Evolutionary conservation across 1,140 invertebrate species (phyloP), one percentile per base, ranked within the genome.

Genomic region (Bombus cullumanus): DNA sequence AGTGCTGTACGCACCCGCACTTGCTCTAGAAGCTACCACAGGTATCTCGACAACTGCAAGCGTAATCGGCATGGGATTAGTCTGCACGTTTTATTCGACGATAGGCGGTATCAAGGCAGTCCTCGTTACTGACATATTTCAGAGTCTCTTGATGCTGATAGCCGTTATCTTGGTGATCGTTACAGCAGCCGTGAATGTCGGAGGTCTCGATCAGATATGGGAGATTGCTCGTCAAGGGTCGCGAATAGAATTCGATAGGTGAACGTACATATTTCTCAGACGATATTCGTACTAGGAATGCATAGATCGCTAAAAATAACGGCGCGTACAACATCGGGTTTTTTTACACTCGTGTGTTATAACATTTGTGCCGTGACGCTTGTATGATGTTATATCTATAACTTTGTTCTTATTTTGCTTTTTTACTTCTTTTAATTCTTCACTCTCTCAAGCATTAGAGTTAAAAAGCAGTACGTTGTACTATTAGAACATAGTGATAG

Each of bases 91-190:
- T 93, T 98, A 98, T 92, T 98, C 98, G 0, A 97, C 97, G 4
- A 95, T 98, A 91, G 98, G 98, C 64, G 98, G 98, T 34, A 98
- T 98, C 95, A 98, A 98, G 93, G 98, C 98, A 2, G 98, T 98
- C 5, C 95, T 98, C 43, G 96, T 98, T 90, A 98, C 98, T 5
- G 98, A 98, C 93, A 96, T 98, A 1, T 98, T 98, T 92, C 98
- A 98, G 94, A 96, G 97, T 22, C 41, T 97, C 6, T 95, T 98
- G 10, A 98, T 98, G 97, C 97, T 97, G 93, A 96, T 95, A 31
- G 96, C 97, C 6, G 94, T 98, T 31, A 97, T 98, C 87, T 96
- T 97, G 88, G 96, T 98, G 2, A 97, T 98, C n/a, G 96, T 97
- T 34, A 97, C 97, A 89, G 97, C 97, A 10, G 94, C 96, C 2